Evolutionary conservation across 2,113 vertebrate genomes (phyloP).

Genomic region (Dermatemys mawii): DNA sequence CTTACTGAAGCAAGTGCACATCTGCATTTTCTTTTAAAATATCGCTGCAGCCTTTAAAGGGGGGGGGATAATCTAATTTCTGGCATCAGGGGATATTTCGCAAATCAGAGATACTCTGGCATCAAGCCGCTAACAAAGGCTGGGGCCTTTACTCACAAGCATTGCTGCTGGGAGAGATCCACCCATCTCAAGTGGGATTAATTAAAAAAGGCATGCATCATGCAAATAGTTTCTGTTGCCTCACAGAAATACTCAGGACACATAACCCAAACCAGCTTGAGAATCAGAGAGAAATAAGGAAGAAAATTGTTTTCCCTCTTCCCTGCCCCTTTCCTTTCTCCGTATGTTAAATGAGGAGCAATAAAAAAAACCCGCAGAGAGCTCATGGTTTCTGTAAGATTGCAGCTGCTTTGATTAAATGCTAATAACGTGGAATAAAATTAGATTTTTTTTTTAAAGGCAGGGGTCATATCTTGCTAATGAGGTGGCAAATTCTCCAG

Average conservation of each 20-base stretch:
- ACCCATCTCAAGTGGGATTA: conserved; percentile 73
- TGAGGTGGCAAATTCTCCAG: neutral
- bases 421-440: neutral
- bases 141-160: conserved; percentile 51
- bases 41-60: conserved; percentile 43
- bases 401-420: conserved; percentile 15
- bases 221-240: conserved; percentile 66
- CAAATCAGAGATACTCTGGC: conserved; percentile 63
- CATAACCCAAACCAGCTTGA: conserved; percentile 67
- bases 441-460: neutral
- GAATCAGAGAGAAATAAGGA: conserved; percentile 53
- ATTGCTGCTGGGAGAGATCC: conserved; percentile 66
- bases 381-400: neutral
- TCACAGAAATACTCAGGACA: conserved; percentile 61
- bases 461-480: conserved; percentile 10
- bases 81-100: conserved; percentile 42
- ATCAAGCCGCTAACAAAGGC: conserved; percentile 46
- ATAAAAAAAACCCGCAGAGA: neutral
- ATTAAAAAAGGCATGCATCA: conserved; percentile 70
- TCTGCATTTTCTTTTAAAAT: conserved; percentile 65
- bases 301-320: conserved; percentile 52
- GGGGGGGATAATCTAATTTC: conserved; percentile 18
- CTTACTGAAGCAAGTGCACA: neutral
- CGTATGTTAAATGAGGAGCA: neutral
- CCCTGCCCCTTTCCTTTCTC: conserved; percentile 35